Evolutionary conservation across 2,113 vertebrate species (phyloP), one percentile per base, ranked within the genome.

Genomic region (Malurus cyaneus): DNA sequence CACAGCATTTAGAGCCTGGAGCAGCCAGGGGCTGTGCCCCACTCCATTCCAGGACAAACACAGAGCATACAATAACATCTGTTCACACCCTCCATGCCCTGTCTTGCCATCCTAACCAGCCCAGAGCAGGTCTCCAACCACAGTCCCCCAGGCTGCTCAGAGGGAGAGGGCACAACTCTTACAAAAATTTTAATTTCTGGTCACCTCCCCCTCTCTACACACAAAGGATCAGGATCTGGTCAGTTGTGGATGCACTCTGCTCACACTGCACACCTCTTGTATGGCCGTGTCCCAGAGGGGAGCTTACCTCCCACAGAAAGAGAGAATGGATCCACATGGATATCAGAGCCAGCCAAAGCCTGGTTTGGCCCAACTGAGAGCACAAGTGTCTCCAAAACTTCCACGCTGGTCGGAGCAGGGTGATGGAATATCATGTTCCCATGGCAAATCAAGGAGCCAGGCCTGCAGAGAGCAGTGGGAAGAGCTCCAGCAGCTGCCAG

Each of bases 371-470:
- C 74, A 12, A 97, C 11, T 0, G 94, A 74, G 7, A 61, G 56
- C 6, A 61, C n/a, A 3, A 97, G 91, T 0, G 61, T 18, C 25
- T 83, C 32, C 50, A 95, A 12, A 44, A 97, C n/a, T 9, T 92
- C 54, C 20, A 60, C 4, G 21, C 92, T 97, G 29, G 44, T 50
- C 1, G 97, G 97, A 50, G 91, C 92, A 2, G 96, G 96, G 19
- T 19, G 46, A 5, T 20, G 80, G 81, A 96, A 97, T 20, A 97
- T 26, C 12, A 96, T 9, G 1, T 97, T 92, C 24, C 94, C 96
- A 0, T 84, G 77, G 62, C 93, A 96, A 34, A 97, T 8, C 42
- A 97, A 25, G 12, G 90, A 97, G 23, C 96, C 96, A 36, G 94
- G 94, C 88, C 97, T 97, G 77, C 6, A 18, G 65, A 26, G 6